Base-by-base conservation (phyloP, 2,113 vertebrate genomes). In the Eretmochelys imbricata region DNA sequence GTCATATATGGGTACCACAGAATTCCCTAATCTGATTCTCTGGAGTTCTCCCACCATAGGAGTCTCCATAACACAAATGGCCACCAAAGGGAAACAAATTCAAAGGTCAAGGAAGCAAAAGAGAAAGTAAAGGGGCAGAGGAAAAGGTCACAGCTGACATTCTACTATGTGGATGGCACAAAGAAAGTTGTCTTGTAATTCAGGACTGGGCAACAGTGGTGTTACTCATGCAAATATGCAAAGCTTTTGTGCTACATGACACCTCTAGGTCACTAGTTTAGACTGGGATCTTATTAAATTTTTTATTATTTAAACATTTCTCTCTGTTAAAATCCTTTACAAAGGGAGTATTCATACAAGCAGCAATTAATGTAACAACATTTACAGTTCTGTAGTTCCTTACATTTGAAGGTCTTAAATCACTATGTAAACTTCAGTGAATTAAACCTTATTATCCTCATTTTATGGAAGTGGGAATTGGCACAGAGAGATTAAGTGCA, bases 241-340 rank as follows among this genome's bases (percentile, higher is more conserved):
- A 0, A 62, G 0, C 22, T 65, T 5, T 49, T 80, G 10, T 12
- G 1, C 75, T 31, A 10, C 19, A 0, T 22, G 51, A n/a, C 8
- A 54, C n/a, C 31, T 93, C 42, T 38, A 72, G 35, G 69, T 38
- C n/a, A 42, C n/a, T 38, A 20, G 8, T 22, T 42, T 72, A 72
- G n/a, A 42, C 69, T 10, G 20, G n/a, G 69, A 10, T 42, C n/a
- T 38, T 72, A 24, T 20, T 42, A n/a, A 35, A 72, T 72, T 59
- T 31, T 62, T 85, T 65, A 27, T 51, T 12, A 54, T 59, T 59
- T 42, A 53, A 46, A 27, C 35, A 79, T 88, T 82, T 3, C 6
- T 53, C 82, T 54, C 53, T 50, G 50, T 85, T 88, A 85, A 42
- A 6, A 57, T 46, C 22, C 27, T 38, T 83, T 35, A 8, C 11